Evolutionary conservation across 2,113 vertebrate genomes (phyloP).

Genomic region (Panthera leo): DNA sequence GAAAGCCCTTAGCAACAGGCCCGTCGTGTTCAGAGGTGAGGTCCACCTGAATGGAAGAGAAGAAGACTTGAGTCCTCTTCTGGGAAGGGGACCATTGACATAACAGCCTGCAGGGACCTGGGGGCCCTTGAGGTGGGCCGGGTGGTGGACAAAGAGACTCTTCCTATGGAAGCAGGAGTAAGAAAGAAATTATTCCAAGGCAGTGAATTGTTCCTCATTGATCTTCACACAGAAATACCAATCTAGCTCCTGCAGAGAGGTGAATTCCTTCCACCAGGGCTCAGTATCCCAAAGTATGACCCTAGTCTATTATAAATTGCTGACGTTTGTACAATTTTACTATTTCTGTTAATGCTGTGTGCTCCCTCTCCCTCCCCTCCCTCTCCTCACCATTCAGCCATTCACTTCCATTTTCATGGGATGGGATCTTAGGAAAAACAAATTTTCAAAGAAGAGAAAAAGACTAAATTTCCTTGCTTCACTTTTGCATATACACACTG

Average conservation of each 20-base stretch:
- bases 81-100: conserved; percentile 94
- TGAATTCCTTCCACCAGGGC: conserved; percentile 84
- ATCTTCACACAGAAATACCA: conserved; percentile 73
- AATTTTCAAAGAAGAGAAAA: conserved; percentile 84
- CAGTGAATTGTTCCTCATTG: conserved; percentile 86
- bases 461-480: conserved; percentile 83
- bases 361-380: conserved; percentile 61
- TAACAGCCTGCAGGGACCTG: conserved; percentile 92
- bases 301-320: conserved; percentile 91
- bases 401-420: conserved; percentile 88
- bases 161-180: conserved; percentile 91
- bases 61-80: conserved; percentile 93
- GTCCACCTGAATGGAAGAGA: conserved; percentile 99
- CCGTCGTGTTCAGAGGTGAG: conserved; percentile 96
- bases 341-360: conserved; percentile 84
- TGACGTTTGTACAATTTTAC: conserved; percentile 87
- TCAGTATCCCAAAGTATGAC: conserved; percentile 88
- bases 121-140: conserved; percentile 92
- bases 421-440: conserved; percentile 85
- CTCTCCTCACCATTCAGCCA: conserved; percentile 78
- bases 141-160: conserved; percentile 92
- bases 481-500: conserved; percentile 84
- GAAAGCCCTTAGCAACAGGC: conserved; percentile 89
- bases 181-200: conserved; percentile 91
- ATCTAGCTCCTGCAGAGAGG: conserved; percentile 84